Evolutionary conservation across 2,113 vertebrate species (phyloP).

Genomic region (Salvelinus sp.): DNA sequence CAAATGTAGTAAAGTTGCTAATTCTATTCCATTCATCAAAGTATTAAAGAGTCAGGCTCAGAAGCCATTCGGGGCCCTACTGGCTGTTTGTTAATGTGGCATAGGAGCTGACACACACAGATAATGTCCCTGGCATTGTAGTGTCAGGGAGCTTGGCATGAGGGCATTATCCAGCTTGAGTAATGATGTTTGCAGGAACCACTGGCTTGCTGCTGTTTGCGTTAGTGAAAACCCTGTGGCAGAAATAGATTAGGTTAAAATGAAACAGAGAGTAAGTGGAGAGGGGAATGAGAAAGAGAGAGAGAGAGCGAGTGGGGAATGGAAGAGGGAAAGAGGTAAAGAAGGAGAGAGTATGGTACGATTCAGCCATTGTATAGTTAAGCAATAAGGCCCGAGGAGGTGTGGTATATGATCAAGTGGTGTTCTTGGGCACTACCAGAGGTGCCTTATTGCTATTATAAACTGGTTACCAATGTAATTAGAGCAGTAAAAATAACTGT

Average conservation of each 20-base stretch:
- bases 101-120: background rate
- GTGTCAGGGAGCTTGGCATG: background rate
- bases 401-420: too few relatives aligned
- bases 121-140: background rate
- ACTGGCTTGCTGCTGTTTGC: background rate
- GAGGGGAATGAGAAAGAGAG: background rate
- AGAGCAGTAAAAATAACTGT: too few relatives aligned
- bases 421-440: too few relatives aligned
- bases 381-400: too few relatives aligned
- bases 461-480: too few relatives aligned
- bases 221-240: conserved; percentile 1
- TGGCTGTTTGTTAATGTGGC: background rate
- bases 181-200: conserved; percentile 21
- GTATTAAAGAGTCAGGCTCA: background rate
- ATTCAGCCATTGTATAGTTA: too few relatives aligned
- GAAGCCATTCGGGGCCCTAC: background rate
- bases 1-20: background rate
- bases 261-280: background rate
- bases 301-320: too few relatives aligned
- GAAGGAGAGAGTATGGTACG: background rate
- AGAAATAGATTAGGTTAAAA: background rate
- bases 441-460: too few relatives aligned
- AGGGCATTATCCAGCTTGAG: background rate
- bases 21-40: background rate
- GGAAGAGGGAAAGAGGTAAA: background rate